A percentile compares a stretch with the other conserved stretches of the same genome.
These are phyloP conservation scores for Plagiodera versicolora DNA, from an alignment of 2,888 invertebrate genomes.

Conservation along the genomic window DNA sequence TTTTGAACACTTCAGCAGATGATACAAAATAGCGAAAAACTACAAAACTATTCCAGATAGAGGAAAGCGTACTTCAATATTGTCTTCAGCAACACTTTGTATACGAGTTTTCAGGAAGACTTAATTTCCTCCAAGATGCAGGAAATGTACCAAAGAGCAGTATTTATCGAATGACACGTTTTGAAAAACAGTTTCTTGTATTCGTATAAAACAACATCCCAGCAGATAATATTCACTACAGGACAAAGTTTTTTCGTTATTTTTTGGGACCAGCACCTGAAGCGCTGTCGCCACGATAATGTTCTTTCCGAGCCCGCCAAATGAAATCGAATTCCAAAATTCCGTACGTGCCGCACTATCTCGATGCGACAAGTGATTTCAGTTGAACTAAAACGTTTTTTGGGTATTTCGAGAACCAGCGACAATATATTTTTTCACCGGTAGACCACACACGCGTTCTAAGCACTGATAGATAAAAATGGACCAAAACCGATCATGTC, in stretches of 20 bases:
- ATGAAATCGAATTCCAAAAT: neutral
- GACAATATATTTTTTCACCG: slow-evolving; percentile 23
- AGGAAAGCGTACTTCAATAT: too few relatives aligned
- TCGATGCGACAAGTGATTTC: slow-evolving; percentile 31
- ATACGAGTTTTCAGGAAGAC: too few relatives aligned
- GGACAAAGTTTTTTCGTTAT: neutral
- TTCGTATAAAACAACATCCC: too few relatives aligned
- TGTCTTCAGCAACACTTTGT: too few relatives aligned
- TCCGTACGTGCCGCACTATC: slow-evolving; percentile 12
- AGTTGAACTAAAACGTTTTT: slow-evolving; percentile 31
- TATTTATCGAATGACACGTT: too few relatives aligned
- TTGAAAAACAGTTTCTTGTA: too few relatives aligned
- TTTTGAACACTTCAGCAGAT: too few relatives aligned
- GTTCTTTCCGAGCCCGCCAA: neutral
- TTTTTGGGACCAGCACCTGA: neutral
- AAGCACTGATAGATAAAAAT: slow-evolving; percentile 39
- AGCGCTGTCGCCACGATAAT: neutral
- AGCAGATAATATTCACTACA: neutral
- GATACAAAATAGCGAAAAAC: too few relatives aligned
- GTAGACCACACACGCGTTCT: slow-evolving; percentile 43
- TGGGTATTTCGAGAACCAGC: slow-evolving; percentile 30
- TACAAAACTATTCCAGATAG: too few relatives aligned
- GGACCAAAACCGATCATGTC: slow-evolving; percentile 37
- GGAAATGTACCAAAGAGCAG: too few relatives aligned
- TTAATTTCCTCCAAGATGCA: too few relatives aligned